These are phyloP conservation scores for Calyptomena viridis DNA, from an alignment of 2,113 vertebrate genomes.

Conservation along the genomic window DNA sequence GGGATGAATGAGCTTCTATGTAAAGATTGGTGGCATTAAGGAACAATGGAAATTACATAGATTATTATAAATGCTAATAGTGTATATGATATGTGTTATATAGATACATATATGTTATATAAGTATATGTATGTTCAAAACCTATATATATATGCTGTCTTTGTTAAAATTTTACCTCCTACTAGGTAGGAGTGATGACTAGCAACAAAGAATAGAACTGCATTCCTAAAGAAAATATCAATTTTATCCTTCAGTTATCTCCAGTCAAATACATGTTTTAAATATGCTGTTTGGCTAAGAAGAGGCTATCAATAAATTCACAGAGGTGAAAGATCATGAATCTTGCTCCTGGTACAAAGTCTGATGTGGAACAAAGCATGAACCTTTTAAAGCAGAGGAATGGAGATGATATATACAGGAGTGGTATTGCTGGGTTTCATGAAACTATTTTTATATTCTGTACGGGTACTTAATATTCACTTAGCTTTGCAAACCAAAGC, in stretches of 20 bases:
- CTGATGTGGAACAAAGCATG: not conserved
- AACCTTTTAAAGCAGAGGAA: not conserved
- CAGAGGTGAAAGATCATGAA: not conserved
- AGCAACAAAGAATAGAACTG: not conserved
- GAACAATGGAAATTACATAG: no score
- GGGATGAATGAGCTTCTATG: no score
- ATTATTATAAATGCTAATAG: no score
- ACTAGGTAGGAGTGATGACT: not conserved
- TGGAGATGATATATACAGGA: not conserved
- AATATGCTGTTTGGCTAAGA: not conserved
- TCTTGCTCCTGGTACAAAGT: not conserved
- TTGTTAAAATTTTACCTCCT: not conserved
- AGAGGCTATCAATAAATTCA: not conserved
- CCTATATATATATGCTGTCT: not conserved
- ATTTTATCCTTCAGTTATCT: not conserved
- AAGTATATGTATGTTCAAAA: not conserved
- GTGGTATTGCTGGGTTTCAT: not conserved
- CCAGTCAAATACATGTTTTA: not conserved
- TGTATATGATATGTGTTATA: no score
- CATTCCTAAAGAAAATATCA: not conserved
- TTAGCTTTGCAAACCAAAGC: conserved; percentile 4
- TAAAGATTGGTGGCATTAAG: no score
- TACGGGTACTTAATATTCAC: not conserved
- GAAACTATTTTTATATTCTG: not conserved
- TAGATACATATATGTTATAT: not conserved